These are phyloP conservation scores for Sepiola atlantica DNA, from an alignment of 2,888 invertebrate genomes.

Conservation along the genomic window DNA sequence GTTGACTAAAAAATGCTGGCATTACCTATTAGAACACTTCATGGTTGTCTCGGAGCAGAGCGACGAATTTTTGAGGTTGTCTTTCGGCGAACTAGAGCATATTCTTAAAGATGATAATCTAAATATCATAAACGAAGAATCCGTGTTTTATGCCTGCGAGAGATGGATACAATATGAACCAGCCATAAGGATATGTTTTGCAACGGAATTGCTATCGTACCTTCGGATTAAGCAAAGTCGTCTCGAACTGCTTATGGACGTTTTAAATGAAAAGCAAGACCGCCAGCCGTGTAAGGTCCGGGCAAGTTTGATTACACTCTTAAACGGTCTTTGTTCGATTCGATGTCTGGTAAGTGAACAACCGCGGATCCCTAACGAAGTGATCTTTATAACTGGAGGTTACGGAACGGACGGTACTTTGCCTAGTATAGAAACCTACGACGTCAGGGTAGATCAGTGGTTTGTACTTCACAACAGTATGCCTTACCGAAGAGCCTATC, in stretches of 20 bases:
- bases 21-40: conserved; percentile 79
- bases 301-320: not conserved
- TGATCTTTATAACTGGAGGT: conserved; percentile 88
- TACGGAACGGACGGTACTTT: conserved; percentile 84
- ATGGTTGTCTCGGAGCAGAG: conserved; percentile 58
- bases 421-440: conserved; percentile 75
- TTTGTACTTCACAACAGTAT: conserved; percentile 79
- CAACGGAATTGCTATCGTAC: not conserved
- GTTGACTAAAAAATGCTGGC: conserved; percentile 83
- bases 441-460: conserved; percentile 82
- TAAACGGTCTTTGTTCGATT: not conserved
- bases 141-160: conserved; percentile 60
- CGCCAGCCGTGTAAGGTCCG: not conserved
- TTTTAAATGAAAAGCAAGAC: not conserved
- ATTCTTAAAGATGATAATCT: conserved; percentile 80
- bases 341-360: conserved; percentile 43
- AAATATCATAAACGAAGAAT: conserved; percentile 82
- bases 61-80: conserved; percentile 76
- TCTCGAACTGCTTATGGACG: not conserved
- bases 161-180: conserved; percentile 82
- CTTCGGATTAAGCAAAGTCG: not conserved
- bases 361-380: conserved; percentile 88
- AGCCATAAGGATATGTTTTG: conserved; percentile 75
- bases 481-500: conserved; percentile 85
- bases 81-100: conserved; percentile 62